These are phyloP conservation scores for Tinamus major DNA, from an alignment of 2,797 vertebrate species.

Conservation along the genomic window DNA sequence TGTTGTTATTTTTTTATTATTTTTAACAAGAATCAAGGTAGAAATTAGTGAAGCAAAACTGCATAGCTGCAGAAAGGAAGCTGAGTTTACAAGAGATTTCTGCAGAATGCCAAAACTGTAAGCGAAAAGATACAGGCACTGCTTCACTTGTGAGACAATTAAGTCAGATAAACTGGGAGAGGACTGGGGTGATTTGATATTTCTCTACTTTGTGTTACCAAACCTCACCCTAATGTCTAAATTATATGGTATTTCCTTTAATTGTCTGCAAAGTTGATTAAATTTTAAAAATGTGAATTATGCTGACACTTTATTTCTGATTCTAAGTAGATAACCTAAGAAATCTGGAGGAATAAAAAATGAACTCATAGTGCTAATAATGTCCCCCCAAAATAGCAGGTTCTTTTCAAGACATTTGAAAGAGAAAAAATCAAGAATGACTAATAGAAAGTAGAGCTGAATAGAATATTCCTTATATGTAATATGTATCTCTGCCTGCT, in stretches of 20 bases:
- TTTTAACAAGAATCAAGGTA: neutral
- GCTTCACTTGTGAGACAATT: neutral
- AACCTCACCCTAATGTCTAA: neutral
- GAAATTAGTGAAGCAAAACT: neutral
- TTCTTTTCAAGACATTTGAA: neutral
- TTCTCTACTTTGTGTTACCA: neutral
- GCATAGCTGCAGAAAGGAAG: neutral
- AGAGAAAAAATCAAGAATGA: neutral
- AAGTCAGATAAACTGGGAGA: neutral
- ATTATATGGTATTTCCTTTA: neutral
- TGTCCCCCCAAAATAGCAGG: neutral
- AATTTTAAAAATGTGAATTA: conserved; percentile 26
- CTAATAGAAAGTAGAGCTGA: neutral
- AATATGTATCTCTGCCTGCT: neutral
- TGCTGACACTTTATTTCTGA: conserved; percentile 42
- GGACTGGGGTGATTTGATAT: neutral
- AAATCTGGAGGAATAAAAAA: conserved; percentile 28
- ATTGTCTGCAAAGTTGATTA: neutral
- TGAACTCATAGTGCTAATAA: neutral
- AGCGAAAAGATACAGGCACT: neutral
- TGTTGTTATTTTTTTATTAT: neutral
- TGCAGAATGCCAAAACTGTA: neutral
- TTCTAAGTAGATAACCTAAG: conserved; percentile 27
- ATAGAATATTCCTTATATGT: neutral
- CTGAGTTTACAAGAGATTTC: neutral